Percentiles rank a stretch among this genome's conserved stretches.
These are phyloP conservation scores for Poecilobothrus nobilitatus DNA, from an alignment of 2,888 invertebrate genomes.

Conservation along the genomic window DNA sequence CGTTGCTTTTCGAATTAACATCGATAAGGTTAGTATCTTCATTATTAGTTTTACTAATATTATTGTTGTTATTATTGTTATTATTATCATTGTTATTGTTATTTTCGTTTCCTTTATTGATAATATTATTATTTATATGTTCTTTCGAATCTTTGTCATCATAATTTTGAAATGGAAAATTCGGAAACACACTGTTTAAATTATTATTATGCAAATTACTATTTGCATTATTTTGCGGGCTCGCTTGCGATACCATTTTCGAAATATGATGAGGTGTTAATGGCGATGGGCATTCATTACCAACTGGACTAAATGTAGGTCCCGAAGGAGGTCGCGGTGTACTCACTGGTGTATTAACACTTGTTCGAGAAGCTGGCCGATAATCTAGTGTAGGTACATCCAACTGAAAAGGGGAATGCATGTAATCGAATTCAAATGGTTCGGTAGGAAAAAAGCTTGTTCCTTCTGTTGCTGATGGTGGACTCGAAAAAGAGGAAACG, in stretches of 20 bases:
- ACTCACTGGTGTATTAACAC: slow-evolving; percentile 52
- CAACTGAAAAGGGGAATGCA: slow-evolving; percentile 54
- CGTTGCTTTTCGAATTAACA: slow-evolving; percentile 47
- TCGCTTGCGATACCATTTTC: slow-evolving; percentile 43
- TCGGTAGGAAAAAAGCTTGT: slow-evolving; percentile 49
- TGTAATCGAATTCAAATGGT: slow-evolving; percentile 56
- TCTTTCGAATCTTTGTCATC: slow-evolving; percentile 29
- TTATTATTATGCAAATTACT: slow-evolving; percentile 32
- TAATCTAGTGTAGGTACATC: slow-evolving; percentile 40
- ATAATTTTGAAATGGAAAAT: slow-evolving; percentile 27
- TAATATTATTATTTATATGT: slow-evolving; percentile 46
- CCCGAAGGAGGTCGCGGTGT: slow-evolving; percentile 57
- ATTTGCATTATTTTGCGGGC: slow-evolving; percentile 44
- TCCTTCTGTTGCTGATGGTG: slow-evolving; percentile 46
- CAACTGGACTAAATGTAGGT: slow-evolving; percentile 48
- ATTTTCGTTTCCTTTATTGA: slow-evolving; percentile 22
- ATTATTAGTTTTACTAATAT: slow-evolving; percentile 20
- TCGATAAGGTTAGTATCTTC: slow-evolving; percentile 25
- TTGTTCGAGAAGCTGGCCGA: slow-evolving; percentile 58
- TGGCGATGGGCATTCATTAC: slow-evolving; percentile 45
- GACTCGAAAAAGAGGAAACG: slow-evolving; percentile 38
- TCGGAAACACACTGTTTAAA: slow-evolving; percentile 24
- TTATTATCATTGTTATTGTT: slow-evolving; percentile 23
- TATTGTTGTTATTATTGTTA: slow-evolving; percentile 36
- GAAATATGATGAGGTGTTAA: slow-evolving; percentile 46